Base-by-base conservation (phyloP, 64 coral and sea anemone species). In the Astreopora myriophthalma region DNA sequence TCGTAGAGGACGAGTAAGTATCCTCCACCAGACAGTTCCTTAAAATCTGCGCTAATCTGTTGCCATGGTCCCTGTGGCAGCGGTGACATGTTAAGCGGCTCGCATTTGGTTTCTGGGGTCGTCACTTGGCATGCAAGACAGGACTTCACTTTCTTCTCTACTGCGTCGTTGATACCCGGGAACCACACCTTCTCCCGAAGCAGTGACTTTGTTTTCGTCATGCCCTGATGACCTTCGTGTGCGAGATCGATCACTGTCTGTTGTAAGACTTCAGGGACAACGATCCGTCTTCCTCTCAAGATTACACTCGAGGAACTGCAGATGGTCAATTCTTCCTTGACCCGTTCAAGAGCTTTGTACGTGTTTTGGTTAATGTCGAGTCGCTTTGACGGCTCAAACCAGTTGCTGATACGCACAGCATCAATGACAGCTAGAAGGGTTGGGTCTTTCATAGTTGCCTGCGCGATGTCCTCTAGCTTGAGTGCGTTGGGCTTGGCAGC, bases 111-210 rank as follows among this genome's bases (percentile, higher is more conserved):
- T 34, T 94, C 75, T n/a, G n/a, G n/a, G n/a, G n/a, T n/a, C n/a
- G n/a, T n/a, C n/a, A n/a, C n/a, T n/a, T 20, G 92, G 3, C 92
- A 94, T n/a, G 86, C 68, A n/a, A 74, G 75, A 36, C 75, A 94
- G 22, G 86, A 82, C 75, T 89, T 94, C 8, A 94, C 92, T 67
- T 72, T 86, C 7, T 86, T 71, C 33, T 92, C 82, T 19, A 92
- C 82, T 23, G 69, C 24, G 20, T 25, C 31, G 82, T 92, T 71
- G 19, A 92, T 92, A n/a, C 73, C n/a, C n/a, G n/a, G n/a, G n/a
- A n/a, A n/a, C n/a, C n/a, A n/a, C n/a, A n/a, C n/a, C n/a, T n/a
- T n/a, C 27, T 75, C 87, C 2, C 55, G 52, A 2, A 89, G 49
- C 13, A 89, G 72, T 2, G 49, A 77, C 63, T 89, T 89, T 0